Conservation (phyloP, 2,113 vertebrate genomes). For the Hemicordylus capensis region DNA sequence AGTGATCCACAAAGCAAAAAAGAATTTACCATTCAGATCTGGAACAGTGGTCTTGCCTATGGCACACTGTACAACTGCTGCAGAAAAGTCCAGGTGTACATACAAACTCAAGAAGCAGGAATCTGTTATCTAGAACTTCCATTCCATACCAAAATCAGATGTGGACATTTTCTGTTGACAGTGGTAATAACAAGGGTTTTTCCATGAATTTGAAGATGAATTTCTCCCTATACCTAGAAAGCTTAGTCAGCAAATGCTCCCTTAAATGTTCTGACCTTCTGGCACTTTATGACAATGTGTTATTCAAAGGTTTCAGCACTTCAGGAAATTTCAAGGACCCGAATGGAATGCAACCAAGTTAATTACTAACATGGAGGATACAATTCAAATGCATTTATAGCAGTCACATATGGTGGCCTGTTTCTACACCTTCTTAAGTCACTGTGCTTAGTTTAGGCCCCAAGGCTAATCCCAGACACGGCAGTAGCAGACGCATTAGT, state of each 20-base stretch:
- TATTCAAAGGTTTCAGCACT: conserved; percentile 33
- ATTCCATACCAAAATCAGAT: not conserved
- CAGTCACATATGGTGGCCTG: not conserved
- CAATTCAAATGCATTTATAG: not conserved
- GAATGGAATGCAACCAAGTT: conserved; percentile 1
- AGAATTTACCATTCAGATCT: not conserved
- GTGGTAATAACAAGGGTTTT: not conserved
- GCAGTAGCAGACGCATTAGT: not conserved
- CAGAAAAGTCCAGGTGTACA: not conserved
- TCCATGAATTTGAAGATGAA: not conserved
- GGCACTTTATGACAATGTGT: conserved; percentile 29
- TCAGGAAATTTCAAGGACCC: conserved; percentile 33
- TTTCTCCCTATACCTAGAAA: conserved; percentile 1
- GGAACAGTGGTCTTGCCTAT: not conserved
- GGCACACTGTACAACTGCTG: not conserved
- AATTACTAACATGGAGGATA: conserved; percentile 40
- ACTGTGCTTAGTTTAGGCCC: not conserved
- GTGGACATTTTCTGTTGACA: not conserved
- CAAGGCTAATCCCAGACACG: not conserved
- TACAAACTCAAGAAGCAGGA: not conserved
- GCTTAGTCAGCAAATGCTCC: not conserved
- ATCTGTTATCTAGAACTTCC: not conserved
- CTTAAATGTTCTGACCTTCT: conserved; percentile 32
- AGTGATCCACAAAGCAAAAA: not conserved
- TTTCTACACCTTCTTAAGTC: not conserved